Evolutionary conservation across 2,888 invertebrate species (phyloP), one percentile per base, ranked within the genome.

Genomic region (Quadroppia sp.): DNA sequence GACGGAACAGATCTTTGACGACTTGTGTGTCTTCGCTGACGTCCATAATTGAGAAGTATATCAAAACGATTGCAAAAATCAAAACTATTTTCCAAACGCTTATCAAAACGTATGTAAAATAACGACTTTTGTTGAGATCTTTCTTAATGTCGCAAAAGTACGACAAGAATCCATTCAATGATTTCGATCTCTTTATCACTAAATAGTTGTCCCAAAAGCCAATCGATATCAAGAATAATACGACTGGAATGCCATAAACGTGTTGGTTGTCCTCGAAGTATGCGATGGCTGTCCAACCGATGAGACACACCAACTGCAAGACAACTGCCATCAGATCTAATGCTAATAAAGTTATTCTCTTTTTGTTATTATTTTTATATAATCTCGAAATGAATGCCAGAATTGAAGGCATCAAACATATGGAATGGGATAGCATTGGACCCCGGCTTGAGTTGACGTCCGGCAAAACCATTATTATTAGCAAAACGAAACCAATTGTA

Each of bases 181-280:
- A 11, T n/a, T 64, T 64, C 32, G n/a, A 17, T 17, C 95, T 94
- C 79, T 91, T 88, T 75, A 88, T 86, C 75, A 92, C 90, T 1
- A 95, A 92, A 81, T 92, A 98, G 83, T 98, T 98, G 83, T 98
- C 97, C 98, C 98, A 98, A 94, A 95, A 97, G 30, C 94, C 93
- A 56, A 93, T 86, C 0, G 97, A 97, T 77, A 94, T 90, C 79
- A 94, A 87, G 74, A 93, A 83, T 42, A 94, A 87, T 0, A 94
- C 87, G 0, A 92, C 85, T 0, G 97, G 95, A 79, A 97, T 91
- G 61, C 93, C 85, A 91, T 91, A 93, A 50, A 20, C 25, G 7
- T 53, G 53, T 23, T n/a, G n/a, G 1, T 9, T 23, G 11, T 53
- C 25, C n/a, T 56, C 30, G 15, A 30, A 7, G 15, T 36, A 70